phyloP scores from a whole-genome alignment of 2,888 invertebrate genomes.

The Mythimna vitellina region DNA sequence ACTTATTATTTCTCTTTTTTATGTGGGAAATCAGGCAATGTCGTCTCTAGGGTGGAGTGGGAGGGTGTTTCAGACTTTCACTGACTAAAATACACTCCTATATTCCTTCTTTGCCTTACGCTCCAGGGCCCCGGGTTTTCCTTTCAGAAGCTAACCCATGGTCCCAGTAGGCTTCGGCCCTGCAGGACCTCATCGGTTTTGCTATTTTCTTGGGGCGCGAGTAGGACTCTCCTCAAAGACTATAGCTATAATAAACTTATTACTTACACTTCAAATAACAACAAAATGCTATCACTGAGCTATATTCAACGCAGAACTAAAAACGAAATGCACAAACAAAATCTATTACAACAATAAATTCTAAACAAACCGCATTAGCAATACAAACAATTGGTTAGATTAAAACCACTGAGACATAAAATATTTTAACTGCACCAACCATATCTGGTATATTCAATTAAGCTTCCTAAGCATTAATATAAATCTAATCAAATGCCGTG shows the following conservation, averaged over 20 bases:
- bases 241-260: too few relatives aligned
- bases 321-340: conserved; percentile 26
- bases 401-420: conserved; percentile 57
- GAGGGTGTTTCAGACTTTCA: too few relatives aligned
- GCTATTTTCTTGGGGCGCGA: too few relatives aligned
- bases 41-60: too few relatives aligned
- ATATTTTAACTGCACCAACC: conserved; percentile 53
- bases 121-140: too few relatives aligned
- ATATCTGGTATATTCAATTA: conserved; percentile 62
- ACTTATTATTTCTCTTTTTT: not conserved
- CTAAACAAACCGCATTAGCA: conserved; percentile 47
- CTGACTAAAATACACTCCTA: too few relatives aligned
- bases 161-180: too few relatives aligned
- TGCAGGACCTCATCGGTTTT: too few relatives aligned
- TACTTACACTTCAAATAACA: not conserved
- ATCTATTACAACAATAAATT: conserved; percentile 51
- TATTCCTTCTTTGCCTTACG: too few relatives aligned
- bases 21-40: too few relatives aligned
- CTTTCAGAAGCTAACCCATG: too few relatives aligned
- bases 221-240: too few relatives aligned
- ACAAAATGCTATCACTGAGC: not conserved
- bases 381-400: conserved; percentile 50
- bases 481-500: conserved; percentile 56
- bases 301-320: conserved; percentile 26
- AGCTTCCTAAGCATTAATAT: conserved; percentile 63